Conservation (phyloP, 2,888 invertebrate species). For the Synanthedon tipuliformis region DNA sequence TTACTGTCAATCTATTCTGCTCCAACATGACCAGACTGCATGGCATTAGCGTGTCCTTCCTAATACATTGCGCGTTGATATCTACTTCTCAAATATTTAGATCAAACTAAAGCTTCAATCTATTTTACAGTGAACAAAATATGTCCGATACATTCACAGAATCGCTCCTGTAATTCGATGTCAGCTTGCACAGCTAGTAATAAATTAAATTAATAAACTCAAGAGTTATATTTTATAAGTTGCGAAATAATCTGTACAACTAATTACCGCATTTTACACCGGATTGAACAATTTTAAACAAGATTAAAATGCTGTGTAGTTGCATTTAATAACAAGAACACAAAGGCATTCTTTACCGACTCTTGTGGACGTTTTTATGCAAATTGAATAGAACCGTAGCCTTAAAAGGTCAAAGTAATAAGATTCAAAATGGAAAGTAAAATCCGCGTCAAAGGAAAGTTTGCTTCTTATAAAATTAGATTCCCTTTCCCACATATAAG, state of each 20-base stretch:
- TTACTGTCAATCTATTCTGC: conserved; percentile 2
- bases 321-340: too few species aligned
- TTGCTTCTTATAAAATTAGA: conserved; percentile 4
- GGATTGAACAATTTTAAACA: too few species aligned
- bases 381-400: not conserved
- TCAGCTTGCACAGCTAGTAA: not conserved
- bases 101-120: not conserved
- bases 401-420: not conserved
- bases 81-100: not conserved
- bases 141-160: not conserved
- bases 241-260: not conserved
- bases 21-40: not conserved
- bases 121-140: not conserved
- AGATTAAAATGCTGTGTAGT: too few species aligned
- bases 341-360: not conserved
- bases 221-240: not conserved
- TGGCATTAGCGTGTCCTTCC: not conserved
- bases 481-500: conserved; percentile 21
- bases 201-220: not conserved
- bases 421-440: conserved; percentile 1
- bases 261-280: too few species aligned
- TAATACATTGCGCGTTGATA: not conserved
- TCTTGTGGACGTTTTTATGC: not conserved
- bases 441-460: conserved; percentile 1
- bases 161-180: not conserved